A percentile compares a stretch with the other conserved stretches of the same genome.
These are phyloP conservation scores for Drosophila bocqueti DNA, from an alignment of 1,140 invertebrate genomes.

Conservation along the genomic window DNA sequence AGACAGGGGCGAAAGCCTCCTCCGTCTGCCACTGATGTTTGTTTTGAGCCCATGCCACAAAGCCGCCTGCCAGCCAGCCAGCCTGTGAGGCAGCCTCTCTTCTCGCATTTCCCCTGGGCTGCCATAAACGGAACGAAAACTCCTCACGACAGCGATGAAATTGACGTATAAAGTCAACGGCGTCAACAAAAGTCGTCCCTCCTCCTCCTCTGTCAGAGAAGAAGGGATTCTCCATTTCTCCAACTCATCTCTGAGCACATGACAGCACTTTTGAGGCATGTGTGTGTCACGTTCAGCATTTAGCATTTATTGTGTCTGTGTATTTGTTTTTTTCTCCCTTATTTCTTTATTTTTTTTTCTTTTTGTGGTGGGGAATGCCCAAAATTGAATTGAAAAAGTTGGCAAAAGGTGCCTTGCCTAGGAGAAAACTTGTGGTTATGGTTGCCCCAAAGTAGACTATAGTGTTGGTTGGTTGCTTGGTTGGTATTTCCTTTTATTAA, in stretches of 20 bases:
- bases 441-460: constrained; percentile 58
- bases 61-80: not conserved
- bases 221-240: constrained; percentile 2
- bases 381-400: constrained; percentile 73
- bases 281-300: constrained; percentile 76
- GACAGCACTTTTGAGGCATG: constrained; percentile 67
- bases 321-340: constrained; percentile 35
- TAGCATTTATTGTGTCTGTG: constrained; percentile 74
- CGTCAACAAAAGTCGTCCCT: constrained; percentile 62
- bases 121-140: constrained; percentile 70
- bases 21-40: constrained; percentile 68
- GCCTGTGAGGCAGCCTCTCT: not conserved
- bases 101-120: constrained; percentile 39
- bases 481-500: constrained; percentile 28
- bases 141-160: constrained; percentile 64
- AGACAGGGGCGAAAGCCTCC: constrained; percentile 66
- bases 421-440: constrained; percentile 11
- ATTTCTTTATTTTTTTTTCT: constrained; percentile 4
- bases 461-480: constrained; percentile 24
- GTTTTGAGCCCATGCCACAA: constrained; percentile 38
- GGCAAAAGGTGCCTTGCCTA: constrained; percentile 23
- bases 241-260: constrained; percentile 52
- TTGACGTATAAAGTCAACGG: constrained; percentile 81
- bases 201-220: not conserved
- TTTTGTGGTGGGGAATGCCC: constrained; percentile 1